Evolutionary conservation across 2,797 vertebrate species (phyloP).

Genomic region (Glossophaga mutica): DNA sequence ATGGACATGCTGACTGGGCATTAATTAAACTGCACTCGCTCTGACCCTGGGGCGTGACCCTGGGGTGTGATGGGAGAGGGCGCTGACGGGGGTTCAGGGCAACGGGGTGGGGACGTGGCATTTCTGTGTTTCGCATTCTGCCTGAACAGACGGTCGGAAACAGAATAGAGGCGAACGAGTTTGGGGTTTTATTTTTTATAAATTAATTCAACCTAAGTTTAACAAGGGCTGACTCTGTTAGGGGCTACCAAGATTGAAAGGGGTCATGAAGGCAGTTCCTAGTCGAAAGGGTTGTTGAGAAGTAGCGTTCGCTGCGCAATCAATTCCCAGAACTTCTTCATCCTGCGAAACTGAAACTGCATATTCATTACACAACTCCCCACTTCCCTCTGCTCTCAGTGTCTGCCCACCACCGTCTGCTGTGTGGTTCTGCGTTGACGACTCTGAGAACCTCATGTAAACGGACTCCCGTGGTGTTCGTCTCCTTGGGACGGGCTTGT

Average conservation of each 20-base stretch:
- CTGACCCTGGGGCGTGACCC: neutral
- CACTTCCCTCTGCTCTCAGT: neutral
- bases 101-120: fast-evolving
- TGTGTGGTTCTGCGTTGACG: neutral
- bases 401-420: neutral
- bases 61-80: fast-evolving
- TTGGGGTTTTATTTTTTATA: neutral
- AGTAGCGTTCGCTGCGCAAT: neutral
- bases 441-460: neutral
- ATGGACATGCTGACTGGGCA: fast-evolving
- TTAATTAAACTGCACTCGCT: fast-evolving
- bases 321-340: neutral
- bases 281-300: neutral
- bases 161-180: neutral
- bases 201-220: neutral
- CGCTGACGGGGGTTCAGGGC: neutral
- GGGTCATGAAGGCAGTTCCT: neutral
- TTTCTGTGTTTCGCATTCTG: neutral
- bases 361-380: neutral
- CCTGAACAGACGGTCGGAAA: neutral
- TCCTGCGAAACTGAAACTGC: neutral
- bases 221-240: neutral
- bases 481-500: neutral
- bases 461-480: neutral
- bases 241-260: neutral